These are phyloP conservation scores for Scolanthus callimorphus DNA, from an alignment of 92 coral and sea anemone genomes.

Conservation along the genomic window DNA sequence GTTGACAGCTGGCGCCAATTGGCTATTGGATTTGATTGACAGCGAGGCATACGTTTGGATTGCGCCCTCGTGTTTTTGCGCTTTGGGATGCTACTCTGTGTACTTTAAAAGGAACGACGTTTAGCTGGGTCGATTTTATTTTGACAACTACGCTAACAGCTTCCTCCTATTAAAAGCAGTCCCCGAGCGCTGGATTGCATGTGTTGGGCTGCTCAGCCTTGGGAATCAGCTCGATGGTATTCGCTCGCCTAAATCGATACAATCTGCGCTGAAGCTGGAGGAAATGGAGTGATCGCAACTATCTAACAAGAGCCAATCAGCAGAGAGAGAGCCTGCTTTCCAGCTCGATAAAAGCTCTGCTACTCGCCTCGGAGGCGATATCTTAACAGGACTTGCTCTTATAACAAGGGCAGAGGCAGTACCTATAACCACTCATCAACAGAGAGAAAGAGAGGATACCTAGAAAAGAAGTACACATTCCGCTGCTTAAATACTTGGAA, in stretches of 20 bases:
- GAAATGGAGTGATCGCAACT: slow-evolving; percentile 66
- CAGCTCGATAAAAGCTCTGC: slow-evolving; percentile 19
- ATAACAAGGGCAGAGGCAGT: slow-evolving; percentile 23
- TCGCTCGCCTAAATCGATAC: slow-evolving; percentile 36
- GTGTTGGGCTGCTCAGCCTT: no score
- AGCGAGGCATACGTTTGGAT: neutral
- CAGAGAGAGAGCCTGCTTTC: slow-evolving; percentile 6
- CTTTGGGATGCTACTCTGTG: neutral
- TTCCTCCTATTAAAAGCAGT: neutral
- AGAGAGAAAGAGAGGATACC: neutral
- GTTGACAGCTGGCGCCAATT: no score
- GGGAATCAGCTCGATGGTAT: no score
- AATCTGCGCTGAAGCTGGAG: slow-evolving; percentile 56
- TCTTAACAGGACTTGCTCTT: slow-evolving; percentile 23
- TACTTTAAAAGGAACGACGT: neutral
- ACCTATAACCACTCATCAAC: no score
- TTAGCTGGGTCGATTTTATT: neutral
- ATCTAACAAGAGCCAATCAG: slow-evolving; percentile 68
- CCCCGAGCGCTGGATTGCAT: neutral
- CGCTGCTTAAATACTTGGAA: neutral
- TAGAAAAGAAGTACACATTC: neutral
- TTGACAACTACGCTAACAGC: neutral
- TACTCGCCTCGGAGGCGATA: slow-evolving; percentile 27
- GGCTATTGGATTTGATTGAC: neutral
- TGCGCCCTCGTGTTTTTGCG: neutral